Percentiles rank a stretch among this genome's conserved stretches.
These are phyloP conservation scores for Apamea crenata DNA, from an alignment of 2,888 invertebrate genomes.

Conservation along the genomic window DNA sequence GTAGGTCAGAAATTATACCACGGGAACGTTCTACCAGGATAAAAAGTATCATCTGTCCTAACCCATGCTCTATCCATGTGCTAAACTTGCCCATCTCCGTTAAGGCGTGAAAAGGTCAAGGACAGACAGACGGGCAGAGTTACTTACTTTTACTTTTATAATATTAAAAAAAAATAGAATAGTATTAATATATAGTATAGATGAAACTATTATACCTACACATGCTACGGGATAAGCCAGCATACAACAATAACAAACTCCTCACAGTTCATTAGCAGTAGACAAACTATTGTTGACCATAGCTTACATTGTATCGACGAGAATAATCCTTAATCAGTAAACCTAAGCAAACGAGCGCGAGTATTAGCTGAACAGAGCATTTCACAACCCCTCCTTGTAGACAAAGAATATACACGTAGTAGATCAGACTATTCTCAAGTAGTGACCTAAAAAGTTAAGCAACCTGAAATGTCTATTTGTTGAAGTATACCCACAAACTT, in stretches of 20 bases:
- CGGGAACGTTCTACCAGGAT: too few species aligned
- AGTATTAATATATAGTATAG: too few species aligned
- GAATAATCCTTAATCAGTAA: neutral
- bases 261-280: neutral
- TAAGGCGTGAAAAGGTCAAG: neutral
- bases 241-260: neutral
- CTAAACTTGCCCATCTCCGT: neutral
- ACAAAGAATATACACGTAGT: neutral
- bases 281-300: neutral
- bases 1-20: too few species aligned
- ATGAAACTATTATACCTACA: neutral
- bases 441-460: neutral
- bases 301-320: neutral
- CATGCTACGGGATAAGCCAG: too few species aligned
- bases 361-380: too few species aligned
- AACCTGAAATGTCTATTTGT: too few species aligned
- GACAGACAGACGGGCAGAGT: neutral
- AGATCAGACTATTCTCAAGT: neutral
- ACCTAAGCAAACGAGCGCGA: neutral
- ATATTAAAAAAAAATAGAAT: neutral
- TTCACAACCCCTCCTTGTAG: neutral
- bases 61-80: neutral
- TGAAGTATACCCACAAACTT: conserved; percentile 15
- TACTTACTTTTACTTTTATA: neutral
- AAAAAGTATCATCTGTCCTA: neutral